Conservation (phyloP, 2,888 invertebrate genomes). For the Megalurothrips usitatus region DNA sequence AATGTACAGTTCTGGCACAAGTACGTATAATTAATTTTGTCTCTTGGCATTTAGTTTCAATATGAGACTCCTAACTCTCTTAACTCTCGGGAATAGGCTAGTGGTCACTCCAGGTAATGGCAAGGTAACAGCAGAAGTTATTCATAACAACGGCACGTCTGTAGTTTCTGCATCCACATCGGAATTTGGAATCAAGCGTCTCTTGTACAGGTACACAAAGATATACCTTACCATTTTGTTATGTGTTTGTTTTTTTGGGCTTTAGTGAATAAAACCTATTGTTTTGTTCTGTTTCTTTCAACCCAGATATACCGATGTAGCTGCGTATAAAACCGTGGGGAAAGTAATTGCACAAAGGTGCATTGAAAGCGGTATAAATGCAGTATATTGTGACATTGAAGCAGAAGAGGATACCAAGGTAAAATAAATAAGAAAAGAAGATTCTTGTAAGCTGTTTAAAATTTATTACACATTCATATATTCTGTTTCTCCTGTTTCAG, state of each 20-base stretch:
- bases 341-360: neutral
- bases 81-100: neutral
- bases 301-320: neutral
- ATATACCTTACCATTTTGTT: too few species aligned
- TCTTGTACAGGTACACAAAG: neutral
- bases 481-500: neutral
- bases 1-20: neutral
- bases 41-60: neutral
- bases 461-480: neutral
- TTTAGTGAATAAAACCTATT: neutral
- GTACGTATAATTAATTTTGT: neutral
- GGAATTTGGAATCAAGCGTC: neutral
- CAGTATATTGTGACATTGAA: neutral
- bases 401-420: neutral
- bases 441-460: neutral
- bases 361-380: slow-evolving; percentile 7
- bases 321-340: neutral
- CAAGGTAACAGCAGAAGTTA: neutral
- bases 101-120: neutral
- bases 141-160: neutral
- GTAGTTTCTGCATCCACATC: neutral
- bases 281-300: neutral
- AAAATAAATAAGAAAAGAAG: neutral
- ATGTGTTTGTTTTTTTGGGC: neutral
- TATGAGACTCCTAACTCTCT: neutral